These are phyloP conservation scores for Phylloscopus whistleri DNA, from an alignment of 2,113 vertebrate genomes.

Conservation along the genomic window DNA sequence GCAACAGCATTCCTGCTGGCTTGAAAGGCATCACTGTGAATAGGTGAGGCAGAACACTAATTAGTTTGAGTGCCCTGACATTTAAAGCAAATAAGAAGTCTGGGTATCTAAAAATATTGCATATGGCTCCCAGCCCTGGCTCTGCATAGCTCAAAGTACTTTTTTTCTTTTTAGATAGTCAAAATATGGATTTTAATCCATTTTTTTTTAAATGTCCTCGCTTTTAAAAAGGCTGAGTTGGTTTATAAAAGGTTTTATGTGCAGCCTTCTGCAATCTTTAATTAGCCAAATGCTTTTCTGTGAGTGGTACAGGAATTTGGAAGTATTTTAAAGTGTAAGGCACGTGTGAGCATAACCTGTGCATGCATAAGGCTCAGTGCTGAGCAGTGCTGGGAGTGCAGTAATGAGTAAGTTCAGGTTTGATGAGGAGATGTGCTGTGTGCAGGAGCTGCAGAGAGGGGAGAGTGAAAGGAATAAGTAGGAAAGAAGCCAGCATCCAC, in stretches of 20 bases:
- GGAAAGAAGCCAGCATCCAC: background rate
- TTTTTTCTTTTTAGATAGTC: background rate
- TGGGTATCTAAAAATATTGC: background rate
- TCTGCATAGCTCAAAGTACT: background rate
- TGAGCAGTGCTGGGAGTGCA: background rate
- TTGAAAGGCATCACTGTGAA: background rate
- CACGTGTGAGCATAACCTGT: background rate
- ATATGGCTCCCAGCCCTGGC: background rate
- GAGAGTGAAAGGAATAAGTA: background rate
- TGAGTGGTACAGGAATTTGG: background rate
- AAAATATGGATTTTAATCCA: background rate
- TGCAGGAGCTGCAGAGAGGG: background rate
- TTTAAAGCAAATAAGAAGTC: background rate
- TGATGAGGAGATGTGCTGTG: background rate
- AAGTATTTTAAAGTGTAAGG: background rate
- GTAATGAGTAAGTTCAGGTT: constrained; percentile 15
- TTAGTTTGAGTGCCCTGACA: constrained; percentile 11
- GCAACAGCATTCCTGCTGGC: background rate
- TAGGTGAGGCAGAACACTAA: constrained; percentile 3
- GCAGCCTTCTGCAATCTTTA: background rate
- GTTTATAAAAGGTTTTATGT: background rate
- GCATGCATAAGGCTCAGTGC: background rate
- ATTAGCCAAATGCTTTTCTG: background rate
- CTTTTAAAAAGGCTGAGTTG: background rate
- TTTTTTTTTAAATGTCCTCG: background rate